Evolutionary conservation across 2,797 vertebrate genomes (phyloP).

Genomic region (Mormyrops boulengeri): DNA sequence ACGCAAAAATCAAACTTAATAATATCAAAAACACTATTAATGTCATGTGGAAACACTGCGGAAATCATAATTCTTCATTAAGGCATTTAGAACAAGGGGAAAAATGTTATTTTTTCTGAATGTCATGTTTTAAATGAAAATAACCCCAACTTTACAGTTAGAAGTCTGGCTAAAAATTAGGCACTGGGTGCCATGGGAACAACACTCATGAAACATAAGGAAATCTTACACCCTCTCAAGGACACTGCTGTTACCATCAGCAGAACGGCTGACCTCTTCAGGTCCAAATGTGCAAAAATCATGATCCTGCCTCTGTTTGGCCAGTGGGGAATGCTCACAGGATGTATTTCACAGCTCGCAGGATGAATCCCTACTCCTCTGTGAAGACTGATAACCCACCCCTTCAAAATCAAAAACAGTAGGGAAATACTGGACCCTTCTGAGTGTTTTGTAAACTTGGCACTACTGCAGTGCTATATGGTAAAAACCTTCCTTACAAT

Average conservation of each 20-base stretch:
- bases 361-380: background rate
- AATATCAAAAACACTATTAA: background rate
- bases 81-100: background rate
- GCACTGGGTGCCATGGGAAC: background rate
- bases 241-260: background rate
- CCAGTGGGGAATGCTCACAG: background rate
- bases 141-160: background rate
- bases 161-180: background rate
- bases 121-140: slow-evolving; percentile 2
- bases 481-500: background rate
- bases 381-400: background rate
- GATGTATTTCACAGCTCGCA: background rate
- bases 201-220: background rate
- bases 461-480: background rate
- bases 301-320: background rate
- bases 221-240: background rate
- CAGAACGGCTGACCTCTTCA: background rate
- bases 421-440: background rate
- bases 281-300: background rate
- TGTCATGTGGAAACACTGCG: background rate
- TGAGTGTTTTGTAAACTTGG: background rate
- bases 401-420: background rate
- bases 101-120: background rate
- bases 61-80: background rate
- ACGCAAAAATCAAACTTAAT: background rate